Evolutionary conservation across 2,797 vertebrate genomes (phyloP).

Genomic region (Coregonus sp.): DNA sequence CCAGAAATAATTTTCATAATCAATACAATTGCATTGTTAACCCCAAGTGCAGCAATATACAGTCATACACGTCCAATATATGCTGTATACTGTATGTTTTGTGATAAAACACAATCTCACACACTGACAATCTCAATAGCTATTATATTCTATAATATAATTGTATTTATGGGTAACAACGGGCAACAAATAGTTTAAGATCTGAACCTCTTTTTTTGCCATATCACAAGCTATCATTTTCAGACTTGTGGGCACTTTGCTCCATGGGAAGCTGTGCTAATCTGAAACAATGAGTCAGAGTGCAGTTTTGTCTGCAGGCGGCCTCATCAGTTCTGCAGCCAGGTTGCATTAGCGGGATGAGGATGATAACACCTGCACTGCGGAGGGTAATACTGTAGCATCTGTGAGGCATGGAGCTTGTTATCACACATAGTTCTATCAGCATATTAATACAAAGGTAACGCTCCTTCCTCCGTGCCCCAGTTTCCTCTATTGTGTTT

Average conservation of each 20-base stretch:
- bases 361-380: conserved; percentile 32
- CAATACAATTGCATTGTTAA: background rate
- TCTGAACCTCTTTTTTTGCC: background rate
- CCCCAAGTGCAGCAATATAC: background rate
- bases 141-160: background rate
- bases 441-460: conserved; percentile 18
- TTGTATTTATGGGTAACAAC: background rate
- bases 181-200: background rate
- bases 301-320: conserved; percentile 7
- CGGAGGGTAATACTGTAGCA: conserved; percentile 30
- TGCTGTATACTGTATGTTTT: background rate
- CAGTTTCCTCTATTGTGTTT: conserved; percentile 6
- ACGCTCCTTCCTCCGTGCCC: background rate
- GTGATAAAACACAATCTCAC: background rate
- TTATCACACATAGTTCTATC: conserved; percentile 27
- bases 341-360: conserved; percentile 13
- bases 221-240: background rate
- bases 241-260: background rate
- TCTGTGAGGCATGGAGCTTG: conserved; percentile 27
- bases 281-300: conserved; percentile 17
- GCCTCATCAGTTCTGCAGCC: conserved; percentile 22
- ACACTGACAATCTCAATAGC: background rate
- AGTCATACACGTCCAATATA: background rate
- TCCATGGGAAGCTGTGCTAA: background rate
- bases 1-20: background rate